Conservation (phyloP, 2,113 vertebrate species). For the Bettongia penicillata region DNA sequence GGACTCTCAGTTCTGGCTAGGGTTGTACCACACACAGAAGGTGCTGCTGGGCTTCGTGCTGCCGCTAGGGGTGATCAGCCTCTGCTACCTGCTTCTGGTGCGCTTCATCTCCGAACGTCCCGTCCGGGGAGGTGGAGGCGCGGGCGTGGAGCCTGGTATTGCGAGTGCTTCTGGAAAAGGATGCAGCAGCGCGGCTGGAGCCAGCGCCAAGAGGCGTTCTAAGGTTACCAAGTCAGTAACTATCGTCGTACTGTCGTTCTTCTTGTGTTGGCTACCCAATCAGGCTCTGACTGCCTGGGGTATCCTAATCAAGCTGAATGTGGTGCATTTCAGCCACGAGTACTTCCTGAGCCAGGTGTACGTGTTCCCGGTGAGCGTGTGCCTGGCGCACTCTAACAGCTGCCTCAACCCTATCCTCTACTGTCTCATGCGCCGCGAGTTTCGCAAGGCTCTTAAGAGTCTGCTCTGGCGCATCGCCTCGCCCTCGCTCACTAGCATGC, state of each 20-base stretch:
- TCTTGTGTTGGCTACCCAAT: slow-evolving; percentile 98
- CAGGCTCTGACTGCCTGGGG: slow-evolving; percentile 96
- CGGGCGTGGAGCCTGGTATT: not conserved
- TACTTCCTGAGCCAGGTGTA: slow-evolving; percentile 95
- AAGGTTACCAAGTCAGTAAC: slow-evolving; percentile 96
- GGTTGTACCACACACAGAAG: slow-evolving; percentile 95
- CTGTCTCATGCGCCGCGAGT: slow-evolving; percentile 96
- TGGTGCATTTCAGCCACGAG: slow-evolving; percentile 91
- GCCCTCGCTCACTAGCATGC: slow-evolving; percentile 88
- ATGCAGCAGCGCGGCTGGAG: slow-evolving; percentile 61
- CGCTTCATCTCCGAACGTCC: slow-evolving; percentile 91
- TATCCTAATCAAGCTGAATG: slow-evolving; percentile 96
- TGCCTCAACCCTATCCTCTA: slow-evolving; percentile 97
- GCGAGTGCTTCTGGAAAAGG: slow-evolving; percentile 71
- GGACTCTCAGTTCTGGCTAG: slow-evolving; percentile 93
- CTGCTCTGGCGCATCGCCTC: slow-evolving; percentile 93
- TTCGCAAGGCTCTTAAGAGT: slow-evolving; percentile 92
- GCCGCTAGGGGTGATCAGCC: slow-evolving; percentile 89
- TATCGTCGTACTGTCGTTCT: slow-evolving; percentile 95
- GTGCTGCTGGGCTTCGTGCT: slow-evolving; percentile 93
- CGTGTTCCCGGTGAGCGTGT: slow-evolving; percentile 94
- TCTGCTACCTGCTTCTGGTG: slow-evolving; percentile 93
- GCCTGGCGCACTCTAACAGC: slow-evolving; percentile 97
- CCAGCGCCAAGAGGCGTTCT: slow-evolving; percentile 90
- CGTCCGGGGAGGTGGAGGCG: slow-evolving; percentile 80